Evolutionary conservation across 2,797 vertebrate species (phyloP), one percentile per base, ranked within the genome.

Genomic region (Melanotaenia pygmaea): DNA sequence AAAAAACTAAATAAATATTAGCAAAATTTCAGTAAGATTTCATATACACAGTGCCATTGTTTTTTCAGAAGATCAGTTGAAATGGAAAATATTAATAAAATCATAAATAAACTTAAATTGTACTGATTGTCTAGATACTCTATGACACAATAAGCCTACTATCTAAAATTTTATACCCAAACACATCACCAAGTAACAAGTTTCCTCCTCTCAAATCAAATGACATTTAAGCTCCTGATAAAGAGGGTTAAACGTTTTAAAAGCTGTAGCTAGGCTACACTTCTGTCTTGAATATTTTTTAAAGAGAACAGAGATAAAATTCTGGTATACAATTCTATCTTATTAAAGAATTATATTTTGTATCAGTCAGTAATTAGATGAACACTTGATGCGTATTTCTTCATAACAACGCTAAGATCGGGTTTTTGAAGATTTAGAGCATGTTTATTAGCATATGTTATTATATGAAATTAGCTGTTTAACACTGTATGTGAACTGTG

Each of bases 401-500:
- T 26, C 38, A 66, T 66, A 53, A 54, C 57, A 32, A 28, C n/a
- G 34, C 35, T 40, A 60, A 43, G 47, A 59, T 66, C 8, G 24
- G 35, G 71, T 66, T 16, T 66, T 14, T 60, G 13, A 65, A 28
- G 56, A 51, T 59, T 35, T 65, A 28, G 35, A 56, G 37, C 32
- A 26, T 56, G 58, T 30, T 51, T 51, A 37, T 74, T 50, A 66
- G 12, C 56, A 59, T 43, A 38, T 61, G 4, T 28, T 68, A 24
- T 51, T 13, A 51, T 63, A 10, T 66, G 28, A 71, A 71, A 76
- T 80, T 16, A 79, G 47, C 34, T 76, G 5, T 18, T 3, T 5
- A 64, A 50, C 35, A 20, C 9, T 34, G 47, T 20, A 30, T 67
- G 62, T 60, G 13, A 71, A 74, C 37, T 24, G 45, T 13, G 50